phyloP scores from a whole-genome alignment of 2,888 invertebrate species.

The Catotricha subobsoleta region DNA sequence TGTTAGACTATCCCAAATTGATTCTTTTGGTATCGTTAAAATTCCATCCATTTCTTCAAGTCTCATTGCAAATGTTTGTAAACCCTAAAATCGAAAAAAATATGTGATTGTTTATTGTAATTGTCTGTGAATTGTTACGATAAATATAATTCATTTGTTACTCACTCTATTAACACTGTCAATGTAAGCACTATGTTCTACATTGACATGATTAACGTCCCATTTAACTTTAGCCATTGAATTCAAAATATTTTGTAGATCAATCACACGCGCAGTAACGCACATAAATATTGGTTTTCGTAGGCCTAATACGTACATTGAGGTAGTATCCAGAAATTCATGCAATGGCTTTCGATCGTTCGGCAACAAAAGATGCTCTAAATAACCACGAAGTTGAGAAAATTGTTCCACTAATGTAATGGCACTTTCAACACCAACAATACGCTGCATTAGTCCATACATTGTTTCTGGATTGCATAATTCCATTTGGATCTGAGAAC shows the following conservation, averaged over 20 bases:
- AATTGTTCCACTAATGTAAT: slow-evolving; percentile 80
- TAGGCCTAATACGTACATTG: slow-evolving; percentile 53
- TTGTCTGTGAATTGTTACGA: background rate
- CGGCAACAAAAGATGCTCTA: slow-evolving; percentile 64
- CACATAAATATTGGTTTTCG: slow-evolving; percentile 74
- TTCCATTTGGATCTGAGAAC: slow-evolving; percentile 37
- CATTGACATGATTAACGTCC: slow-evolving; percentile 88
- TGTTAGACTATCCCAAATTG: slow-evolving; percentile 77
- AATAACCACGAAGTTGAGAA: slow-evolving; percentile 62
- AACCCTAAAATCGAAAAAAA: slow-evolving; percentile 17
- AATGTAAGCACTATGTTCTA: slow-evolving; percentile 81
- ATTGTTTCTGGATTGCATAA: slow-evolving; percentile 50
- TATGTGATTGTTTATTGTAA: background rate
- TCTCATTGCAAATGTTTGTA: slow-evolving; percentile 57
- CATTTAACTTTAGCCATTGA: slow-evolving; percentile 90
- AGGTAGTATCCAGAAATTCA: slow-evolving; percentile 55
- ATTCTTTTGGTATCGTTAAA: slow-evolving; percentile 49
- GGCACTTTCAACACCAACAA: slow-evolving; percentile 84
- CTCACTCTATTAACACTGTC: slow-evolving; percentile 50
- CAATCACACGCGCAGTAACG: slow-evolving; percentile 62
- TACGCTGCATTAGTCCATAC: slow-evolving; percentile 67
- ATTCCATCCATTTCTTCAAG: slow-evolving; percentile 52
- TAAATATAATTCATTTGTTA: slow-evolving; percentile 7
- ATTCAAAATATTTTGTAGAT: slow-evolving; percentile 53
- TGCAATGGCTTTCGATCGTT: slow-evolving; percentile 48